Conservation (phyloP, 2,113 vertebrate species). For the Haliaeetus leucogaster region DNA sequence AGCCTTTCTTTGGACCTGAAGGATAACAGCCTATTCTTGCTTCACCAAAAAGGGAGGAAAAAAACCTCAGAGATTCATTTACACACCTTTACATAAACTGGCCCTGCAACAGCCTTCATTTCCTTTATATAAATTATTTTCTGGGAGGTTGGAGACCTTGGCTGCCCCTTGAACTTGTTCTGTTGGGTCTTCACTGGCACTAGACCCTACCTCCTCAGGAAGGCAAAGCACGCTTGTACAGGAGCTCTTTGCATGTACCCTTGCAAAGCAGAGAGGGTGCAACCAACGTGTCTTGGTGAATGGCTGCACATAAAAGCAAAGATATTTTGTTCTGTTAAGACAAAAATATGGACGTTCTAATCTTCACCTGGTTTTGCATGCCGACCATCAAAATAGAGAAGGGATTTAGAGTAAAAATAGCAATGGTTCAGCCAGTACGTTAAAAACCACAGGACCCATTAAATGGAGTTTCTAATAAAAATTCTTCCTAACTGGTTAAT, state of each 20-base stretch:
- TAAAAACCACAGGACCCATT: constrained; percentile 41
- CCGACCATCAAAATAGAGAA: neutral
- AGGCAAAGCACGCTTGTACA: fast-evolving
- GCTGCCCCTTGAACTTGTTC: fast-evolving
- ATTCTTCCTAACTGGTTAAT: constrained; percentile 63
- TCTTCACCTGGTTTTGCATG: neutral
- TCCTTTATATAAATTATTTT: neutral
- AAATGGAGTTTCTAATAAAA: constrained; percentile 65
- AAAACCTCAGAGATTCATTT: neutral
- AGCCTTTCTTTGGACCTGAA: neutral
- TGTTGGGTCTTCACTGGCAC: neutral
- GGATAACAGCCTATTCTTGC: neutral
- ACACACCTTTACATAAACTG: neutral
- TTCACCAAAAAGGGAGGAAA: neutral
- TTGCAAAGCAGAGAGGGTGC: neutral
- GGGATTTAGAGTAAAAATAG: constrained; percentile 24
- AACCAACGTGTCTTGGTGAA: neutral
- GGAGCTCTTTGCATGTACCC: neutral
- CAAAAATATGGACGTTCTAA: neutral
- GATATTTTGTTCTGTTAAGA: neutral
- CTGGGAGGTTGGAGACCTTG: neutral
- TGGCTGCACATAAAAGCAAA: neutral
- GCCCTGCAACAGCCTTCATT: neutral
- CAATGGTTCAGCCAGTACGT: neutral
- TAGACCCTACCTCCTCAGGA: neutral